Conservation (phyloP, 2,113 vertebrate species). For the Cinclus mexicanus region DNA sequence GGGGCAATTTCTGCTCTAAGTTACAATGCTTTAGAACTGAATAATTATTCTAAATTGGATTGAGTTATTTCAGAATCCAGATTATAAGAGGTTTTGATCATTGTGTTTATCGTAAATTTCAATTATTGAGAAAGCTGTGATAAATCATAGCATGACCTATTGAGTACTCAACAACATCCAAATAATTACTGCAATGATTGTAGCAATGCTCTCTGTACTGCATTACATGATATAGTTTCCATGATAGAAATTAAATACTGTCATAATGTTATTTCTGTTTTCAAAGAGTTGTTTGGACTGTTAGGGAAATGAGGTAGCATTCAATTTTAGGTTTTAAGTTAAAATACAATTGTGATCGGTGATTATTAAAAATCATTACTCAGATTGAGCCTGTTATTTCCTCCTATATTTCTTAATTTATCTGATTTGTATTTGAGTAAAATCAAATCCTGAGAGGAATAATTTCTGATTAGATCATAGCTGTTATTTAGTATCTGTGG, state of each 20-base stretch:
- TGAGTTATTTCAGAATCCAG: neutral
- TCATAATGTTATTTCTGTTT: constrained; percentile 8
- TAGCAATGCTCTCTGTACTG: neutral
- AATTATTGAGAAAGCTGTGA: neutral
- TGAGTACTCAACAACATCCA: neutral
- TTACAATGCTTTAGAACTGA: neutral
- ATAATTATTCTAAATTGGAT: neutral
- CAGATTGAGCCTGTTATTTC: constrained; percentile 18
- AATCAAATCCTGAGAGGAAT: constrained; percentile 41
- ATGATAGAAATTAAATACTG: neutral
- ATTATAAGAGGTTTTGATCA: neutral
- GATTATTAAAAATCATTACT: constrained; percentile 33
- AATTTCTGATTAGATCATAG: constrained; percentile 48
- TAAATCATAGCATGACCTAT: neutral
- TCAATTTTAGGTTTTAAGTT: constrained; percentile 52
- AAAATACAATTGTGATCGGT: neutral
- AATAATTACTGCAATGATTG: neutral
- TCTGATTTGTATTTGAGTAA: constrained; percentile 39
- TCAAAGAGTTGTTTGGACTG: constrained; percentile 5
- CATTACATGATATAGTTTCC: neutral
- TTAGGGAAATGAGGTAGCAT: constrained; percentile 30
- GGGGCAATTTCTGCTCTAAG: neutral
- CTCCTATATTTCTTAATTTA: constrained; percentile 34
- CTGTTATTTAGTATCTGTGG: constrained; percentile 35
- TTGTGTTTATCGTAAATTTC: neutral